Conservation (phyloP, 2,113 vertebrate species). For the Xenopus laevis region DNA sequence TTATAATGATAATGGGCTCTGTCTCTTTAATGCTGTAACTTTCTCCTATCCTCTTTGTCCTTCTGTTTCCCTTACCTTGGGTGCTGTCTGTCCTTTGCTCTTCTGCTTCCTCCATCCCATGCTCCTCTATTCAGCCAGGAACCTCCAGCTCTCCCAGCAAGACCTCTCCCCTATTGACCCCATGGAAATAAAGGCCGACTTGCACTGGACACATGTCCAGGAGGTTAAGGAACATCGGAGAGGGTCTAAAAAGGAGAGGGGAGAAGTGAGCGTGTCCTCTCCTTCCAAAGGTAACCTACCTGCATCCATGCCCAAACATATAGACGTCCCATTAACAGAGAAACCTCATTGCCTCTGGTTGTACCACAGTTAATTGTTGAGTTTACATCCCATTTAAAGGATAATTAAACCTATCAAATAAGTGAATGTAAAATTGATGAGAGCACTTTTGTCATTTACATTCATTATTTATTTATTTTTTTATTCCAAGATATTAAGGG, state of each 20-base stretch:
- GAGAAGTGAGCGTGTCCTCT: slow-evolving; percentile 68
- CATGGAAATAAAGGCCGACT: slow-evolving; percentile 72
- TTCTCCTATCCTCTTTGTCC: slow-evolving; percentile 35
- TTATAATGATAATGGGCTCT: no score
- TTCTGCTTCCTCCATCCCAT: slow-evolving; percentile 43
- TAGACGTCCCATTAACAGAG: no score
- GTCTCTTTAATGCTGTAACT: background rate
- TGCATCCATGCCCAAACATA: background rate
- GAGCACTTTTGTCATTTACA: no score
- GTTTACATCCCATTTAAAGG: no score
- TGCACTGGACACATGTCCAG: slow-evolving; percentile 72
- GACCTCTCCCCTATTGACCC: slow-evolving; percentile 76
- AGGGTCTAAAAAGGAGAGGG: slow-evolving; percentile 65
- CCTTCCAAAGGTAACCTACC: slow-evolving; percentile 85
- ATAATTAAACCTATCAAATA: no score
- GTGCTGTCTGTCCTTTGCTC: slow-evolving; percentile 5
- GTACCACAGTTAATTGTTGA: no score
- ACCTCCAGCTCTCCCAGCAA: slow-evolving; percentile 78
- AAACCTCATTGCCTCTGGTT: no score
- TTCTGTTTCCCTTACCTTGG: slow-evolving; percentile 43
- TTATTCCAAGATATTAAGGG: no score
- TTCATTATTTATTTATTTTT: no score
- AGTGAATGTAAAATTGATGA: no score
- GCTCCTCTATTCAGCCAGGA: slow-evolving; percentile 65
- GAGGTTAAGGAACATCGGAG: slow-evolving; percentile 73